Evolutionary conservation across 2,888 invertebrate genomes (phyloP).

Genomic region (Thecophora atra): DNA sequence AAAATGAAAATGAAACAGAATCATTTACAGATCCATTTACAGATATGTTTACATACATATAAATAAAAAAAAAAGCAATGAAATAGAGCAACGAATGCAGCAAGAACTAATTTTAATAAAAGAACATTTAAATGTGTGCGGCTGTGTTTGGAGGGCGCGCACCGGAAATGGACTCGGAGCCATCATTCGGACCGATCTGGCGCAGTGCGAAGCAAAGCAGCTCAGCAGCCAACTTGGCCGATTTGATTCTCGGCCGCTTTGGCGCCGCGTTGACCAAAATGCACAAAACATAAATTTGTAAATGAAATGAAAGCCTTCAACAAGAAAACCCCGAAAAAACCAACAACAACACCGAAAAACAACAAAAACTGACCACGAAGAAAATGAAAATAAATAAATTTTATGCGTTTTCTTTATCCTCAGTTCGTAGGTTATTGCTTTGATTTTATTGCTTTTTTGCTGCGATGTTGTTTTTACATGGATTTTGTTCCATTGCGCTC

Average conservation of each 20-base stretch:
- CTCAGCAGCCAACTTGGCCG: background rate
- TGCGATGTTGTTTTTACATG: background rate
- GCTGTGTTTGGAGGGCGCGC: background rate
- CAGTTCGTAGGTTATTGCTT: background rate
- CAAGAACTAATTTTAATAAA: background rate
- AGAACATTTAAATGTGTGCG: background rate
- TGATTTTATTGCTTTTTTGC: background rate
- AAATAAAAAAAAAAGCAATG: background rate
- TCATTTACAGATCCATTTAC: background rate
- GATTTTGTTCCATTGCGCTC: background rate
- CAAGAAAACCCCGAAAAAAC: background rate
- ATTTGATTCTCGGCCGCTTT: slow-evolving; percentile 26
- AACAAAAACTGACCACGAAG: background rate
- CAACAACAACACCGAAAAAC: background rate
- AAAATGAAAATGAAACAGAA: background rate
- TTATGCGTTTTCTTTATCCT: background rate
- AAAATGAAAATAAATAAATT: slow-evolving; percentile 4
- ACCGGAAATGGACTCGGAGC: slow-evolving; percentile 22
- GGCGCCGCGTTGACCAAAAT: slow-evolving; percentile 36
- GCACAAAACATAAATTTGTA: slow-evolving; percentile 26
- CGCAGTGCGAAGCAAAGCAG: slow-evolving; percentile 17
- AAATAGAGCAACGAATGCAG: background rate
- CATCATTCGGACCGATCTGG: background rate
- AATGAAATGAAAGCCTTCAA: background rate
- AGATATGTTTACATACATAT: too few relatives aligned